Evolutionary conservation across 2,888 invertebrate genomes (phyloP).

Genomic region (Parnassius smintheus): DNA sequence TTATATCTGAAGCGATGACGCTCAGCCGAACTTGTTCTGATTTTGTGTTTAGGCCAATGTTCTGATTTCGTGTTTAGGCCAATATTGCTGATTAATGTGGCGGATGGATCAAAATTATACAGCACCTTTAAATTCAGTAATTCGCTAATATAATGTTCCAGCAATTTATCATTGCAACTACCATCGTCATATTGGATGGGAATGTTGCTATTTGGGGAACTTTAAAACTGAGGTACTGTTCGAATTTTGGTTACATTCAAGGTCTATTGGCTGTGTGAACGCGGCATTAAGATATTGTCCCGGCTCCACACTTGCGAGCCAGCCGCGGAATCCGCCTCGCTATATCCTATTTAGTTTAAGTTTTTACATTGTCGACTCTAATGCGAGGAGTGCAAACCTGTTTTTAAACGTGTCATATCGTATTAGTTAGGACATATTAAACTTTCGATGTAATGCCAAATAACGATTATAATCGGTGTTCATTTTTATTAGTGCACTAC

Average conservation of each 20-base stretch:
- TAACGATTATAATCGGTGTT: slow-evolving; percentile 32
- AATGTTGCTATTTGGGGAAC: too few species aligned
- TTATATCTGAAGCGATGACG: background rate
- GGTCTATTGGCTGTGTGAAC: background rate
- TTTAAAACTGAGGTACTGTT: background rate
- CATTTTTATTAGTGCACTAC: slow-evolving; percentile 21
- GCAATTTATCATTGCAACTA: too few species aligned
- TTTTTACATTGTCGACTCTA: background rate
- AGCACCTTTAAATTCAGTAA: background rate
- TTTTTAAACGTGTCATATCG: slow-evolving; percentile 54
- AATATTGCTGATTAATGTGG: background rate
- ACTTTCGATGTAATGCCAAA: slow-evolving; percentile 44
- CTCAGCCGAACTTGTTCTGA: background rate
- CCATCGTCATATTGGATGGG: too few species aligned
- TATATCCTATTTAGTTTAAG: background rate
- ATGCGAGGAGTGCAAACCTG: slow-evolving; percentile 1
- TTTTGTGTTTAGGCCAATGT: background rate
- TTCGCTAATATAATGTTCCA: too few species aligned
- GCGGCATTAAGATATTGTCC: background rate
- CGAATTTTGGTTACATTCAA: background rate
- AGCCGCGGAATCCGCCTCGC: background rate
- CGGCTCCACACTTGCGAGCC: background rate
- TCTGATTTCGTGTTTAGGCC: background rate
- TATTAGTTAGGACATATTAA: slow-evolving; percentile 42
- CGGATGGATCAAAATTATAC: background rate